Conservation (phyloP, 2,113 vertebrate species). For the Campylomormyrus numenius region DNA sequence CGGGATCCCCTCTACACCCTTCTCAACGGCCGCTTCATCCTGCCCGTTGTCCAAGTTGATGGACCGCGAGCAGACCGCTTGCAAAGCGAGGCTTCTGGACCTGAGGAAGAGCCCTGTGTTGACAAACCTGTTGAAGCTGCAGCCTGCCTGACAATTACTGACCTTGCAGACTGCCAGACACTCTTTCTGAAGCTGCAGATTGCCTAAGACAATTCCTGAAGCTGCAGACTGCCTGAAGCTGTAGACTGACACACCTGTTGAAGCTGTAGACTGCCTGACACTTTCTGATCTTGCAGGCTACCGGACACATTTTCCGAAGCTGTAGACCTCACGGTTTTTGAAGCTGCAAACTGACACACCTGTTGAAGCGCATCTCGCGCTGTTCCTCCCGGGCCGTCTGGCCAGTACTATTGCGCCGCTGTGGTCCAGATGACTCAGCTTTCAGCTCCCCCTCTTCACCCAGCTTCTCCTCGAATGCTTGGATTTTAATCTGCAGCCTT, state of each 20-base stretch:
- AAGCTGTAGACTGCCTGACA: neutral
- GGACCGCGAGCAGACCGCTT: constrained; percentile 55
- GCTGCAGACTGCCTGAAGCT: neutral
- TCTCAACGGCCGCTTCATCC: constrained; percentile 49
- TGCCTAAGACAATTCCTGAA: neutral
- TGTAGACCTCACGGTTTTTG: neutral
- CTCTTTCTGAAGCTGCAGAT: neutral
- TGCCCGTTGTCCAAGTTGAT: constrained; percentile 57
- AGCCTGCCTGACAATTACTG: neutral
- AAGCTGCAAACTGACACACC: constrained; percentile 49
- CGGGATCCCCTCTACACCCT: constrained; percentile 50
- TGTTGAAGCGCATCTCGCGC: constrained; percentile 77
- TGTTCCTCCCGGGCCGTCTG: constrained; percentile 71
- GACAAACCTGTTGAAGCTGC: neutral
- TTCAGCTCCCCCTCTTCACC: constrained; percentile 52
- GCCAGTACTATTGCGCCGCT: constrained; percentile 69
- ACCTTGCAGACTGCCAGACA: neutral
- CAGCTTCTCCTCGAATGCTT: constrained; percentile 72
- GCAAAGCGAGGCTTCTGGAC: constrained; percentile 81
- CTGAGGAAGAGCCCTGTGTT: constrained; percentile 45
- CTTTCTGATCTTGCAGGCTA: neutral
- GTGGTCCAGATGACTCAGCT: constrained; percentile 51
- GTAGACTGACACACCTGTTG: neutral
- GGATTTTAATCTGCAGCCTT: constrained; percentile 71
- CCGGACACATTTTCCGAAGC: neutral